These are phyloP conservation scores for Ctenicera cuprea DNA, from an alignment of 2,888 invertebrate species.

Conservation along the genomic window DNA sequence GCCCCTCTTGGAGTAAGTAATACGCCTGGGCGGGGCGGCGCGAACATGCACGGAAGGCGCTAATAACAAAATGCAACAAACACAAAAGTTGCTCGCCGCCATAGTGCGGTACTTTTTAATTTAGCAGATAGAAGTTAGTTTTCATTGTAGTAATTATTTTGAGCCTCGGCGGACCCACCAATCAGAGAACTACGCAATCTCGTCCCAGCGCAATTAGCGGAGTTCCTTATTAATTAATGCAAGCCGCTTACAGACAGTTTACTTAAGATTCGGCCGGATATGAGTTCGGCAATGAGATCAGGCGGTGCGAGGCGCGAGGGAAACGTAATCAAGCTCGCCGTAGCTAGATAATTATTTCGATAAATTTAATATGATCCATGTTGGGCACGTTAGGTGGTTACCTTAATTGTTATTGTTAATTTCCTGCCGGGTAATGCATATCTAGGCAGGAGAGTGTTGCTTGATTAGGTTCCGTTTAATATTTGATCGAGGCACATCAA, in stretches of 20 bases:
- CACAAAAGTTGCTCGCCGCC: slow-evolving; percentile 35
- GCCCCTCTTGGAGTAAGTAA: slow-evolving; percentile 35
- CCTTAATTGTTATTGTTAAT: slow-evolving; percentile 72
- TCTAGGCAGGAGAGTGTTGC: slow-evolving; percentile 57
- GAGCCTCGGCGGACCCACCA: slow-evolving; percentile 63
- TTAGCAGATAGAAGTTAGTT: slow-evolving; percentile 58
- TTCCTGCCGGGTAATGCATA: slow-evolving; percentile 65
- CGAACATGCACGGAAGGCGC: background rate
- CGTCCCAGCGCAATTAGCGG: slow-evolving; percentile 72
- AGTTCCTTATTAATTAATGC: slow-evolving; percentile 73
- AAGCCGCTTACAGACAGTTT: slow-evolving; percentile 72
- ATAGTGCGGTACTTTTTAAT: slow-evolving; percentile 52
- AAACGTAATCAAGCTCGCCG: slow-evolving; percentile 67
- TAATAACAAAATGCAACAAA: slow-evolving; percentile 36
- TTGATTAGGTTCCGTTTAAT: slow-evolving; percentile 64
- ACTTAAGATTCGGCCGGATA: slow-evolving; percentile 71
- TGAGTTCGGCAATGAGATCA: slow-evolving; percentile 63
- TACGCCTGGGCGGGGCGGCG: slow-evolving; percentile 10
- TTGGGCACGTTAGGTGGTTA: slow-evolving; percentile 67
- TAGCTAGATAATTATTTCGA: slow-evolving; percentile 71
- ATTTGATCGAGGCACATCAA: slow-evolving; percentile 60
- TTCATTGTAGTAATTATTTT: slow-evolving; percentile 66
- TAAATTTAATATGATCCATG: slow-evolving; percentile 71
- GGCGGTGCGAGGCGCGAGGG: slow-evolving; percentile 56
- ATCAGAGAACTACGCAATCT: slow-evolving; percentile 66